These are phyloP conservation scores for Merops nubicus DNA, from an alignment of 2,113 vertebrate genomes.

Conservation along the genomic window DNA sequence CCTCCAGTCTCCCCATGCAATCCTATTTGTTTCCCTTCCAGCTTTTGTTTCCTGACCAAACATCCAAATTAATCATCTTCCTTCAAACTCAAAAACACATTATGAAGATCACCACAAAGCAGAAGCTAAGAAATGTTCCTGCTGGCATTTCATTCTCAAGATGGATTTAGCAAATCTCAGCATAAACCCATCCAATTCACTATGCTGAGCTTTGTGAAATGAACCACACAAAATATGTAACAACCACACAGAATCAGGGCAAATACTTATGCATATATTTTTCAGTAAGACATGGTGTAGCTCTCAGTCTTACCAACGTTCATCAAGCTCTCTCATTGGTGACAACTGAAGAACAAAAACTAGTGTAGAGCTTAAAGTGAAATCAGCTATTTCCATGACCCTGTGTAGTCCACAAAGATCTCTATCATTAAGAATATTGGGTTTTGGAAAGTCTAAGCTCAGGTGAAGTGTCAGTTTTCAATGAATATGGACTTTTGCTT, in stretches of 20 bases:
- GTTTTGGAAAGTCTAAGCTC: background rate
- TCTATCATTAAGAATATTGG: background rate
- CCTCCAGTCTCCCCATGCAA: background rate
- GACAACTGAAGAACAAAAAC: background rate
- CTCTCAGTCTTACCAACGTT: background rate
- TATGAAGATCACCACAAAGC: background rate
- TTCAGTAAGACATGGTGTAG: background rate
- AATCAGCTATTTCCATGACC: background rate
- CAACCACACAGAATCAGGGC: background rate
- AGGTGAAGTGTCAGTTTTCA: background rate
- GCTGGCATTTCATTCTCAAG: background rate
- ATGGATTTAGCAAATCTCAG: background rate
- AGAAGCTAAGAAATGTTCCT: background rate
- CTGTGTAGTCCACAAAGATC: accelerated
- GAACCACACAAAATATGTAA: background rate
- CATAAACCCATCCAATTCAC: background rate
- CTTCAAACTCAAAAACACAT: background rate
- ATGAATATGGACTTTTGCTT: background rate
- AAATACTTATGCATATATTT: background rate
- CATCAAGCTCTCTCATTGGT: background rate
- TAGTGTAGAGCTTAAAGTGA: background rate
- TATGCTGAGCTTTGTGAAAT: background rate
- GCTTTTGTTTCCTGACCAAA: background rate
- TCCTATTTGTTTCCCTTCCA: background rate
- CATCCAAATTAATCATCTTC: background rate